These are phyloP conservation scores for Ametastegia equiseti DNA, from an alignment of 2,888 invertebrate genomes.

Conservation along the genomic window DNA sequence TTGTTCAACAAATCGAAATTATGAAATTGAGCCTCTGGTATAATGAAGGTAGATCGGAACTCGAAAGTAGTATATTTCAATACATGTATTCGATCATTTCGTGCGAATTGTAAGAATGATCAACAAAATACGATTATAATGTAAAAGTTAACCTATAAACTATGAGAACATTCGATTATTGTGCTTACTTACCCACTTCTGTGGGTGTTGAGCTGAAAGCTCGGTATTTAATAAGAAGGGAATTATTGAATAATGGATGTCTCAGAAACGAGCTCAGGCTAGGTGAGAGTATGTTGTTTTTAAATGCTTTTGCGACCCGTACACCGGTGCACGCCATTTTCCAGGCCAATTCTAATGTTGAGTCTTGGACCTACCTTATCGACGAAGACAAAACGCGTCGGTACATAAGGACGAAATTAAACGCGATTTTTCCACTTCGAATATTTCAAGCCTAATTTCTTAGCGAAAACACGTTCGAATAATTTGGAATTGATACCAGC, in stretches of 20 bases:
- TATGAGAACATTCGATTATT: background rate
- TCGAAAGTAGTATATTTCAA: too few species aligned
- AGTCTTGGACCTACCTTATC: background rate
- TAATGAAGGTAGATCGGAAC: too few species aligned
- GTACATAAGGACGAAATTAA: background rate
- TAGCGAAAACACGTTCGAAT: too few species aligned
- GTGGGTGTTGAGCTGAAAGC: slow-evolving; percentile 51
- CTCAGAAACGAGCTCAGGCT: slow-evolving; percentile 53
- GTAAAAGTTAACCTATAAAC: background rate
- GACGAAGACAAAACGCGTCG: background rate
- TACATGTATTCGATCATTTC: too few species aligned
- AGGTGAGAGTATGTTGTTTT: slow-evolving; percentile 54
- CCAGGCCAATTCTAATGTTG: background rate
- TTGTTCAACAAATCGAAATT: too few species aligned
- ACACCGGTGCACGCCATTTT: slow-evolving; percentile 53
- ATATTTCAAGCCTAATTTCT: too few species aligned
- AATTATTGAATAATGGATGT: slow-evolving; percentile 43
- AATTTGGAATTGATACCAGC: too few species aligned
- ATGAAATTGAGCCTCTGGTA: too few species aligned
- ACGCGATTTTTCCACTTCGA: too few species aligned
- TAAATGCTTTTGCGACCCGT: slow-evolving; percentile 48
- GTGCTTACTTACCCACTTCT: slow-evolving; percentile 52
- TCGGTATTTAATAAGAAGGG: slow-evolving; percentile 41
- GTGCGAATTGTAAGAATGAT: too few species aligned
- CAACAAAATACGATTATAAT: background rate